Evolutionary conservation across 1,140 invertebrate genomes (phyloP).

Genomic region (Drosophila albomicans): DNA sequence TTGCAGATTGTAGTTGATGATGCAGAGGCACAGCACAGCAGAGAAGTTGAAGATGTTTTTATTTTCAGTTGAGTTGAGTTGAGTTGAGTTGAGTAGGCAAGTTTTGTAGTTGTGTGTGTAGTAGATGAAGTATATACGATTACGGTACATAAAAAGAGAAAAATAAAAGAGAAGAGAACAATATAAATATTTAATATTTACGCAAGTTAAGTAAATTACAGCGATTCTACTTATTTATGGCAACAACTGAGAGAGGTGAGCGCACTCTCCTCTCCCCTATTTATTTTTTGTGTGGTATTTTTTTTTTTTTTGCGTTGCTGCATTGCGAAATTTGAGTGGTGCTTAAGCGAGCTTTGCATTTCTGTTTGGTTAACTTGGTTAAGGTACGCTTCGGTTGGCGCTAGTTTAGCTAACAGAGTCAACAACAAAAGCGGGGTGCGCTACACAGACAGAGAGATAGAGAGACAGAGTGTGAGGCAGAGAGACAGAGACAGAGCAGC

Average conservation of each 20-base stretch:
- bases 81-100: conserved; percentile 51
- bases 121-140: conserved; percentile 79
- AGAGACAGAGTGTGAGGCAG: background rate
- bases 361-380: conserved; percentile 38
- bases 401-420: conserved; percentile 36
- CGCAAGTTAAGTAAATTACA: conserved; percentile 81
- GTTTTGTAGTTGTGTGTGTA: conserved; percentile 78
- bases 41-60: conserved; percentile 79
- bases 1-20: conserved; percentile 38
- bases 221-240: conserved; percentile 43
- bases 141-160: conserved; percentile 83
- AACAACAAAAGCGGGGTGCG: conserved; percentile 35
- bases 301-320: conserved; percentile 8
- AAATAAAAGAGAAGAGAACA: conserved; percentile 83
- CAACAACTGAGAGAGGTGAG: conserved; percentile 14
- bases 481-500: background rate
- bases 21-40: conserved; percentile 68
- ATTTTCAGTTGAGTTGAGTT: conserved; percentile 45
- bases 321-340: conserved; percentile 42
- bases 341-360: conserved; percentile 58
- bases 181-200: conserved; percentile 83
- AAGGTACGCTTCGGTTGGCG: conserved; percentile 24
- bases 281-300: background rate
- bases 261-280: conserved; percentile 6
- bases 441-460: conserved; percentile 3